Evolutionary conservation across 2,113 vertebrate genomes (phyloP), one percentile per base, ranked within the genome.

Genomic region (Ptychochromis oligacanthus): DNA sequence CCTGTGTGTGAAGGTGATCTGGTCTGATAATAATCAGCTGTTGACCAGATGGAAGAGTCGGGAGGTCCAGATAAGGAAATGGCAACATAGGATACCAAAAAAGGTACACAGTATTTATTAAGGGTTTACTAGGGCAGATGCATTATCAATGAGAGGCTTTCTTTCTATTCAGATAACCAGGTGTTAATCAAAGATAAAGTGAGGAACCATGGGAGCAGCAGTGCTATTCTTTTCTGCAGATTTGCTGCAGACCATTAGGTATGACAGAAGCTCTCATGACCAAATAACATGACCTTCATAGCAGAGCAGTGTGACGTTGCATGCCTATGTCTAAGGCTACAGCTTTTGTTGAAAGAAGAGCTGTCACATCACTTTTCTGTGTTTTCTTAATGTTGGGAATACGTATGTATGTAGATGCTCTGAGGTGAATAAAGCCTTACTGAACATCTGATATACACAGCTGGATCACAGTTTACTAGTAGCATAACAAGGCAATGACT

Each of bases 101-200:
- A 43, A 59, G 59, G 40, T 75, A 74, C 36, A 72, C 77, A 67
- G 20, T 84, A 40, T 85, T 90, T 81, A 88, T 77, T 84, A 24
- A 46, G 36, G 83, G n/a, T 62, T 57, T 40, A 38, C 9, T 3
- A 43, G 79, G 59, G 38, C 81, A 52, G 67, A 64, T 72, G 31
- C 18, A 43, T 76, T 62, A 77, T 92, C 90, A 87, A 49, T 55
- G 34, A 46, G 34, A 49, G 75, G 43, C 56, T 70, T 87, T 83
- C 65, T 59, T 91, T 57, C 75, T 56, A 28, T 10, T 26, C 12
- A 93, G 90, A 94, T 87, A 88, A 88, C 76, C 87, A 77, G 70
- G 86, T 91, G 87, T 83, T 85, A 88, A 90, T 90, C 74, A 88
- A 81, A 90, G 87, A 92, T 89, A 91, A 77, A 59, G 58, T 5